Conservation (phyloP, 2,113 vertebrate genomes). For the Passer domesticus region DNA sequence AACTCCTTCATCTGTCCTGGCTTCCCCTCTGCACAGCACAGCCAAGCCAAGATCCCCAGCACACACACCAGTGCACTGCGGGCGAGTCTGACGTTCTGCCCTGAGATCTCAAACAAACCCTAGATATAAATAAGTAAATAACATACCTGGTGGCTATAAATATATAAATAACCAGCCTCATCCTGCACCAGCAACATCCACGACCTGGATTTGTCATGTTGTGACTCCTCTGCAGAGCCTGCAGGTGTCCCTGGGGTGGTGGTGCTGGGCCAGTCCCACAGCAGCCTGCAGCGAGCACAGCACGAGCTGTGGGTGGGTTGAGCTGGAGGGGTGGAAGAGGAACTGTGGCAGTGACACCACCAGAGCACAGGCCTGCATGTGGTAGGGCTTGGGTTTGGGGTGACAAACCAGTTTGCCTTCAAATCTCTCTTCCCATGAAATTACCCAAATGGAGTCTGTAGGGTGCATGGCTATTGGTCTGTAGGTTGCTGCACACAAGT, state of each 20-base stretch:
- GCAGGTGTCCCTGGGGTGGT: not conserved
- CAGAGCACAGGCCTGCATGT: not conserved
- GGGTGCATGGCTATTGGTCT: fast-evolving
- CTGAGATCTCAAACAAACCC: not conserved
- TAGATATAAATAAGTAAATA: not conserved
- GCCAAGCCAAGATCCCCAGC: not conserved
- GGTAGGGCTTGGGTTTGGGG: not conserved
- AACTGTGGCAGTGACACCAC: not conserved
- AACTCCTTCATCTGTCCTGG: slow-evolving; percentile 22
- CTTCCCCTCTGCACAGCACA: not conserved
- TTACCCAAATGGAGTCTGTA: not conserved
- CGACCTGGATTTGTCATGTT: not conserved
- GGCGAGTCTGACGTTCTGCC: fast-evolving
- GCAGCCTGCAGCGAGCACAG: fast-evolving
- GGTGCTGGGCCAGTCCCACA: not conserved
- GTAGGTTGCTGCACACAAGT: not conserved
- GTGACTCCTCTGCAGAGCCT: not conserved
- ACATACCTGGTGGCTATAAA: not conserved
- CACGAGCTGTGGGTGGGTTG: fast-evolving
- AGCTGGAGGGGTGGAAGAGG: not conserved
- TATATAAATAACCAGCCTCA: not conserved
- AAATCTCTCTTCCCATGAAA: not conserved
- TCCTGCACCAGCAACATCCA: not conserved
- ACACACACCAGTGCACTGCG: not conserved
- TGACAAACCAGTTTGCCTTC: not conserved